Conservation (phyloP, 2,797 vertebrate genomes). For the Champsocephalus gunnari region DNA sequence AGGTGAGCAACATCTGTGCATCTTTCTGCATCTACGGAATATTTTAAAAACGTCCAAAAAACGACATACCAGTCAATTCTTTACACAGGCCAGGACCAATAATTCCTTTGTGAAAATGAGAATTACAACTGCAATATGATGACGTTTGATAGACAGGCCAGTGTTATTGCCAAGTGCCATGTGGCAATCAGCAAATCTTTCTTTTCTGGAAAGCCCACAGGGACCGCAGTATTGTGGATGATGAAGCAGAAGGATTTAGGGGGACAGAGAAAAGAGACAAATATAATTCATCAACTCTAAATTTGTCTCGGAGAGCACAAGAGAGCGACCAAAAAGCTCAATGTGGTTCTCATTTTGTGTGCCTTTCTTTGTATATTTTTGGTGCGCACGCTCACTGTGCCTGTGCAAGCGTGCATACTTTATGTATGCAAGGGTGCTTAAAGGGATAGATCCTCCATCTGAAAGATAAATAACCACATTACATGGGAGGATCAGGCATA, state of each 20-base stretch:
- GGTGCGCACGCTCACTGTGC: constrained; percentile 19
- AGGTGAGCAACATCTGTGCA: constrained; percentile 45
- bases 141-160: constrained; percentile 31
- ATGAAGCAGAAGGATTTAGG: constrained; percentile 51
- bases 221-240: constrained; percentile 44
- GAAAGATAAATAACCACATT: constrained; percentile 74
- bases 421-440: constrained; percentile 33
- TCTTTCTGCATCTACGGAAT: constrained; percentile 40
- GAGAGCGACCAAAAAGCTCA: constrained; percentile 58
- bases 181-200: constrained; percentile 52
- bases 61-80: constrained; percentile 4
- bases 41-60: constrained; percentile 20
- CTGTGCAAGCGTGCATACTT: constrained; percentile 39
- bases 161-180: constrained; percentile 61
- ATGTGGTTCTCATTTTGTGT: constrained; percentile 77
- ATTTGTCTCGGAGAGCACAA: constrained; percentile 48
- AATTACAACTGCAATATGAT: constrained; percentile 14
- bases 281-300: constrained; percentile 66
- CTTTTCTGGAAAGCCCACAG: constrained; percentile 53
- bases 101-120: constrained; percentile 37
- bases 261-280: constrained; percentile 50
- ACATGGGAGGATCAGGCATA: constrained; percentile 66
- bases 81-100: constrained; percentile 20
- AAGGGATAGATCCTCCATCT: constrained; percentile 53
- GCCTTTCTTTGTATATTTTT: constrained; percentile 42